These are phyloP conservation scores for Orgyia antiqua DNA, from an alignment of 2,888 invertebrate genomes.

Conservation along the genomic window DNA sequence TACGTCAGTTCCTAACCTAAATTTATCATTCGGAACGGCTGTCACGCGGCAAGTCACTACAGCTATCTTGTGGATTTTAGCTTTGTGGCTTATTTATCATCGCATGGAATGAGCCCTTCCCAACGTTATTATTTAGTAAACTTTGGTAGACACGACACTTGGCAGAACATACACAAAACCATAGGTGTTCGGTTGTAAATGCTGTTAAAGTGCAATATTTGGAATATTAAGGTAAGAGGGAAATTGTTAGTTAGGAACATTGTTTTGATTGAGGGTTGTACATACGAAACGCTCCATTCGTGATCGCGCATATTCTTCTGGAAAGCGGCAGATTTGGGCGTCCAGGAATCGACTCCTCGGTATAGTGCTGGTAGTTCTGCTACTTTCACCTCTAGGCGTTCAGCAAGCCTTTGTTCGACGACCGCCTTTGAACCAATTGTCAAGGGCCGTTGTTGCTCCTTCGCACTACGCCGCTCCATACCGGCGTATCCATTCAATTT, in stretches of 20 bases:
- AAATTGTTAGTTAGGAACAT: conserved; percentile 39
- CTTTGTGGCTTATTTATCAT: conserved; percentile 36
- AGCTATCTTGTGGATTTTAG: conserved; percentile 26
- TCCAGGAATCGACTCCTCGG: conserved; percentile 85
- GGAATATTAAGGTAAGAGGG: conserved; percentile 10
- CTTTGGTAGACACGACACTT: conserved; percentile 12
- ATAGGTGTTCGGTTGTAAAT: too few species aligned
- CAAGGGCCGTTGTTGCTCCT: conserved; percentile 56
- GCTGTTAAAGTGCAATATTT: neutral
- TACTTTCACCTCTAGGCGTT: conserved; percentile 72
- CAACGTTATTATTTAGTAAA: conserved; percentile 18
- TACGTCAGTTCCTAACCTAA: too few species aligned
- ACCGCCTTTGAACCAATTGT: conserved; percentile 65
- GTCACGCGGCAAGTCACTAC: too few species aligned
- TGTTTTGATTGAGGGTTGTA: conserved; percentile 46
- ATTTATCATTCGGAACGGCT: too few species aligned
- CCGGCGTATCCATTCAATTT: conserved; percentile 60
- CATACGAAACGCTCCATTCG: conserved; percentile 79
- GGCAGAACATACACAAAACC: conserved; percentile 23
- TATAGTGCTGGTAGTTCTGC: conserved; percentile 83
- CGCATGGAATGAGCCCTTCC: conserved; percentile 20
- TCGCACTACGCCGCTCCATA: conserved; percentile 51
- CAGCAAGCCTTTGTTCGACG: conserved; percentile 69
- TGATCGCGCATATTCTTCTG: conserved; percentile 77
- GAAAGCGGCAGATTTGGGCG: conserved; percentile 82